Percentiles rank a stretch among this genome's conserved stretches.
Evolutionary conservation across 2,888 invertebrate genomes (phyloP).

Genomic region (Athalia rosae): DNA sequence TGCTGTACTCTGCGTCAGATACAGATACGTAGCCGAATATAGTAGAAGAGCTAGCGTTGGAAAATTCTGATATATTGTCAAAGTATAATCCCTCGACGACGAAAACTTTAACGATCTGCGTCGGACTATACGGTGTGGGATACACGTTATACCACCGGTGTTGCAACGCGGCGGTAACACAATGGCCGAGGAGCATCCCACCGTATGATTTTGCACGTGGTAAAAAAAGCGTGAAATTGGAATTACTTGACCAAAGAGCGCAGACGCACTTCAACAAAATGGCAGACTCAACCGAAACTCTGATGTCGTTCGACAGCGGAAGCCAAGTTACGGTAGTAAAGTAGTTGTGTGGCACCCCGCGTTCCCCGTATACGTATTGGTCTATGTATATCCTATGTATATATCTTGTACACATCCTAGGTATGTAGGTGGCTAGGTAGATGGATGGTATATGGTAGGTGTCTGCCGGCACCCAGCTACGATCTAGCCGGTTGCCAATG

Average conservation of each 20-base stretch:
- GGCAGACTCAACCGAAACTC: slow-evolving; percentile 39
- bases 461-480: slow-evolving; percentile 48
- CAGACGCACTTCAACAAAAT: slow-evolving; percentile 29
- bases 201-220: background rate
- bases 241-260: slow-evolving; percentile 25
- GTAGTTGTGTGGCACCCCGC: slow-evolving; percentile 49
- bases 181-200: background rate
- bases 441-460: slow-evolving; percentile 32
- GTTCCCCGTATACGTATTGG: background rate
- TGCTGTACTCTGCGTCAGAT: slow-evolving; percentile 2
- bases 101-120: slow-evolving; percentile 11
- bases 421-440: background rate
- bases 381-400: no score
- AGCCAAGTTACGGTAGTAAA: slow-evolving; percentile 54
- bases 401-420: no score
- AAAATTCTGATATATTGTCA: slow-evolving; percentile 21
- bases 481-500: slow-evolving; percentile 60
- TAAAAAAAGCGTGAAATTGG: slow-evolving; percentile 25
- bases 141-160: no score
- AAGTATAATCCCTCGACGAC: slow-evolving; percentile 2
- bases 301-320: slow-evolving; percentile 34
- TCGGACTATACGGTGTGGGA: background rate
- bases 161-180: background rate
- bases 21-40: background rate
- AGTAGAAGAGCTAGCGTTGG: background rate